phyloP scores from a whole-genome alignment of 2,113 vertebrate genomes.

The Petroica traversi region DNA sequence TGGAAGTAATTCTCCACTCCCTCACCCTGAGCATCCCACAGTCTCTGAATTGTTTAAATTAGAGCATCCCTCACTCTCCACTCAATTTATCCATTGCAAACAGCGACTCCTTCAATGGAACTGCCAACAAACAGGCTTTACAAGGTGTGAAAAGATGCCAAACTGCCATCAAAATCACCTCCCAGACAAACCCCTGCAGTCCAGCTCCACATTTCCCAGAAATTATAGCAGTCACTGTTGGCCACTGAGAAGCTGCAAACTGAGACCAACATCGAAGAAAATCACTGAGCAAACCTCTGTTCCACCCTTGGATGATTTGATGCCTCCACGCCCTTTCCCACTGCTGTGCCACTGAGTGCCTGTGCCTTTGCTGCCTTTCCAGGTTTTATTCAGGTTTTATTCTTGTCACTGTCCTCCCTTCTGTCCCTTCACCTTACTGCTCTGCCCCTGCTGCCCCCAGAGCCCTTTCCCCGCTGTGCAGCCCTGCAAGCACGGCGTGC shows the following conservation, averaged over 20 bases:
- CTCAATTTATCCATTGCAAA: not conserved
- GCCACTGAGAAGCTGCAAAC: not conserved
- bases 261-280: accelerated
- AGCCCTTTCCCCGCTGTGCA: not conserved
- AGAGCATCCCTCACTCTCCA: not conserved
- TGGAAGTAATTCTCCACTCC: not conserved
- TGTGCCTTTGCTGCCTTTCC: not conserved
- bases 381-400: not conserved
- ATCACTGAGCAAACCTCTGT: not conserved
- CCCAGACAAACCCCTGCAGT: not conserved
- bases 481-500: accelerated
- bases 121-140: not conserved
- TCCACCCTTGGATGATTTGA: not conserved
- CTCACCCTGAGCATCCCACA: not conserved
- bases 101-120: not conserved
- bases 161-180: not conserved
- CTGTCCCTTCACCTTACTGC: not conserved
- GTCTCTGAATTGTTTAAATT: not conserved
- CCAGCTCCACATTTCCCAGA: not conserved
- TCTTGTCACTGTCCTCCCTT: not conserved
- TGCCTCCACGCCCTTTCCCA: accelerated
- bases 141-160: not conserved
- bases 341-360: not conserved
- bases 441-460: not conserved
- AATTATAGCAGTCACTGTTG: not conserved